Evolutionary conservation across 2,888 invertebrate genomes (phyloP), one percentile per base, ranked within the genome.

Genomic region (Pecten maximus): DNA sequence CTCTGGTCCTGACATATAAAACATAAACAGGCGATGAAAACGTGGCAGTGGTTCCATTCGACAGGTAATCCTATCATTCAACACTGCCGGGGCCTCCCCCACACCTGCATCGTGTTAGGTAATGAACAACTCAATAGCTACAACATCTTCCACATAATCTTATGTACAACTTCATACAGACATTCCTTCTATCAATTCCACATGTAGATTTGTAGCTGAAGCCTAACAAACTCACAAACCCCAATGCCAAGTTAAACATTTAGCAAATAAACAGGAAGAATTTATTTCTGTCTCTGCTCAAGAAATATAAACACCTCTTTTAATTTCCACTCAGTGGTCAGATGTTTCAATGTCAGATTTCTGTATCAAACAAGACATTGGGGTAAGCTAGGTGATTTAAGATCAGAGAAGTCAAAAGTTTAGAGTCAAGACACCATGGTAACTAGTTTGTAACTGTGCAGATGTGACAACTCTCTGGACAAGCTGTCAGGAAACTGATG

Each of bases 261-360:
- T 74, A 28, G 74, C 35, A 74, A 74, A 74, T 35, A 74, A 28
- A 28, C 28, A 74, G 35, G 28, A 74, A 35, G 28, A 60, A 16
- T 74, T 28, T 0, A 35, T 12, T 28, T 74, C 74, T 74, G 74
- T 74, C 74, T 74, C 74, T 28, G 74, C 35, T 74, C 35, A 28
- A 74, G 74, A 74, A 8, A 28, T 74, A 74, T 74, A 74, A 74
- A 74, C 74, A 74, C 74, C 16, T 23, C 28, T 35, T 23, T 19
- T 35, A 35, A 10, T 74, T 74, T 35, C 28, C 74, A 74, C 74
- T 74, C 74, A 74, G 74, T 35, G 74, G 35, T 74, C 54, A 35
- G 74, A 74, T 74, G 3, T 74, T 74, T 74, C 74, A 74, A 74
- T 74, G 74, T 74, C 74, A 74, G 74, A 74, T 74, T 74, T 74